Base-by-base conservation (phyloP, 2,113 vertebrate genomes). In the Siniperca chuatsi region DNA sequence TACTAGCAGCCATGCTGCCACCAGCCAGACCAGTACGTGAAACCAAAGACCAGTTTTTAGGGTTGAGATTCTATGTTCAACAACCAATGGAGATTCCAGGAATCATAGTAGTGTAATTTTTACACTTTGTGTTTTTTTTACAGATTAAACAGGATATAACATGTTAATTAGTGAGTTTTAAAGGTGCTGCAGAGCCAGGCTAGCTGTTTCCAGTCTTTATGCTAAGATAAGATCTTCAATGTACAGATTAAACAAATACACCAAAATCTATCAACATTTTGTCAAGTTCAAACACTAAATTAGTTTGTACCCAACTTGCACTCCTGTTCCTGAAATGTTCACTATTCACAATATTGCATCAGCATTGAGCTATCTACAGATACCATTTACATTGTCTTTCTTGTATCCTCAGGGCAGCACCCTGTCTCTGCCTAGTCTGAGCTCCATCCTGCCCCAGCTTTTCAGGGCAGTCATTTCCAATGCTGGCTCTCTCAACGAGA, bases 401-500 rank as follows among this genome's bases (percentile, higher is more conserved):
- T 67, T 71, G 18, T 65, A 0, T 91, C 64, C 15, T 0, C 82
- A 99, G 98, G 97, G 94, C 64, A 95, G 85, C 67, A 93, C 94
- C 0, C 92, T 97, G 71, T 96, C 96, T 71, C 90, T 98, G 79
- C 91, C 96, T 79, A 97, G 97, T 86, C 94, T 98, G 92, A 97
- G 95, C 52, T 96, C 97, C 48, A 97, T 98, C 84, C 95, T 99
- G 69, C 98, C 98, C 0, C 96, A 98, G 91, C 97, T 99, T 85
- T 98, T 99, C 91, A 96, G 97, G 57, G 97, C 97, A 23, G 97
- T 99, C 75, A 97, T 99, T 92, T 98, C 97, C 75, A 99, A 99
- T 0, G 98, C 97, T 0, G 98, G 98, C 81, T 98, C 98, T 87
- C 94, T 99, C 42, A 98, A 99, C 46, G 98, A 99, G 93, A 97